phyloP scores from a whole-genome alignment of 2,113 vertebrate species.

The Glareola pratincola region DNA sequence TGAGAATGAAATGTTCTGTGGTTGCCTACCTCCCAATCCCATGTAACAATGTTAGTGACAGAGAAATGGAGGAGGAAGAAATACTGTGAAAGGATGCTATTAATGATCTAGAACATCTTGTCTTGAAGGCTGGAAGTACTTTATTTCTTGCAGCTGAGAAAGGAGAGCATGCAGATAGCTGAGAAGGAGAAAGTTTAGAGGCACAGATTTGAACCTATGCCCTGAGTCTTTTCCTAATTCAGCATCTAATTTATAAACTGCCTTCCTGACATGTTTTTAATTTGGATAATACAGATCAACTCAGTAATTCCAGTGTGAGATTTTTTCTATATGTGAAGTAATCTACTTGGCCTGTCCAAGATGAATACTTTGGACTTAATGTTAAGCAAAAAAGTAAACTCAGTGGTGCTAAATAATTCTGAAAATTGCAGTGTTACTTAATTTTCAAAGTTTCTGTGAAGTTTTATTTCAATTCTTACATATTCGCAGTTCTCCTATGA shows the following conservation, averaged over 20 bases:
- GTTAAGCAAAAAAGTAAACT: background rate
- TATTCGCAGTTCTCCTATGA: background rate
- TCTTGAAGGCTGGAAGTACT: background rate
- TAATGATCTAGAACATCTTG: background rate
- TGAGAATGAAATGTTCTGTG: background rate
- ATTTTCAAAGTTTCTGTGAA: background rate
- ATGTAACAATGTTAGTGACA: background rate
- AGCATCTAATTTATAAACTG: background rate
- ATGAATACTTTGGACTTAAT: background rate
- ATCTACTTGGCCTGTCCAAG: background rate
- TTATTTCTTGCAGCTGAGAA: background rate
- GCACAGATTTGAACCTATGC: background rate
- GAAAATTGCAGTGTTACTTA: background rate
- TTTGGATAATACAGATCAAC: background rate
- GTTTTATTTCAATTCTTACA: background rate
- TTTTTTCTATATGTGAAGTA: background rate
- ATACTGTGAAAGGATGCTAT: background rate
- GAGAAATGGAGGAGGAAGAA: background rate
- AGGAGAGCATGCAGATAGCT: background rate
- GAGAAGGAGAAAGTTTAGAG: background rate
- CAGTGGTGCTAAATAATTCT: background rate
- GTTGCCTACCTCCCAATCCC: background rate
- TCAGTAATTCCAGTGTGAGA: background rate
- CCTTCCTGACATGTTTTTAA: background rate
- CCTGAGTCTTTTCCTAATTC: background rate